These are phyloP conservation scores for Hirtodrosophila histrioides DNA, from an alignment of 2,888 invertebrate species.

Conservation along the genomic window DNA sequence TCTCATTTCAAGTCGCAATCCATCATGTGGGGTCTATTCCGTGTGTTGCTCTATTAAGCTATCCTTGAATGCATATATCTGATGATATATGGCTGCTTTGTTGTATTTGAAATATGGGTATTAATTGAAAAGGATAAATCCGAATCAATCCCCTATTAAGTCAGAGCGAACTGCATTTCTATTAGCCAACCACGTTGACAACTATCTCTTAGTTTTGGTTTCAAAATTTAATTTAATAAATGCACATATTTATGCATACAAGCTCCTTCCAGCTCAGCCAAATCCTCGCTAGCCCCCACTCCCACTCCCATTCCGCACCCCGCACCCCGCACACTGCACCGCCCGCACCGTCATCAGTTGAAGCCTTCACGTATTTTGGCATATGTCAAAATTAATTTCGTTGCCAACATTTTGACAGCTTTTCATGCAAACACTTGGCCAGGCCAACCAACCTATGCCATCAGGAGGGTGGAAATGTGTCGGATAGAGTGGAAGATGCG, in stretches of 20 bases:
- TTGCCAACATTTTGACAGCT: slow-evolving; percentile 74
- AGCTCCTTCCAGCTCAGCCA: neutral
- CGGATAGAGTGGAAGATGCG: neutral
- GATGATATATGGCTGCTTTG: no score
- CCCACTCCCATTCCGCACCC: no score
- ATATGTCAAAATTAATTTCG: slow-evolving; percentile 77
- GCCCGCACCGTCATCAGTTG: slow-evolving; percentile 19
- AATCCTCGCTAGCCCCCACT: neutral
- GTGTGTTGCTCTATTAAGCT: no score
- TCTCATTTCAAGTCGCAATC: no score
- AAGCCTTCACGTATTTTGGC: slow-evolving; percentile 70
- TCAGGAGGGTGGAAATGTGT: neutral
- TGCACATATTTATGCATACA: slow-evolving; percentile 8
- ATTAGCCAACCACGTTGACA: slow-evolving; percentile 1
- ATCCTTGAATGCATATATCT: no score
- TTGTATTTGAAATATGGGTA: no score
- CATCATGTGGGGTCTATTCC: no score
- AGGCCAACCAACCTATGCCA: slow-evolving; percentile 4
- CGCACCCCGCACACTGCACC: neutral
- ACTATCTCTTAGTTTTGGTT: slow-evolving; percentile 10
- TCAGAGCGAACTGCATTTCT: slow-evolving; percentile 7
- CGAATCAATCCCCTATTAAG: no score
- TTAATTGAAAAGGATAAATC: no score
- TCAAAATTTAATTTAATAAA: slow-evolving; percentile 48
- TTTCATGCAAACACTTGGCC: slow-evolving; percentile 69